Conservation (phyloP, 2,113 vertebrate species). For the Odocoileus hemionus region DNA sequence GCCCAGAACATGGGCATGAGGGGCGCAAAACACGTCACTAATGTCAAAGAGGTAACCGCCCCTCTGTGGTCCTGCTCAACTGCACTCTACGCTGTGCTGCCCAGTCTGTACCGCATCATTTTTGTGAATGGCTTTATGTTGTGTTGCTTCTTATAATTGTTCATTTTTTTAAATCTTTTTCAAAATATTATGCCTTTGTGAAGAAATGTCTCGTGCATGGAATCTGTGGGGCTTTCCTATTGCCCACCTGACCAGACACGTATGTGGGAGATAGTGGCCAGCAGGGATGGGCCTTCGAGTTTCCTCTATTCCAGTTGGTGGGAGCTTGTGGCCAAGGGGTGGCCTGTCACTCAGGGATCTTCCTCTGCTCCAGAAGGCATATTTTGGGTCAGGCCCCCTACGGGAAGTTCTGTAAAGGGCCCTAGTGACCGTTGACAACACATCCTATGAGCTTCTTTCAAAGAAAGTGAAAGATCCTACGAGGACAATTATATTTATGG, state of each 20-base stretch:
- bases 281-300: rapidly evolving
- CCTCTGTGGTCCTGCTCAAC: rapidly evolving
- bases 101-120: background rate
- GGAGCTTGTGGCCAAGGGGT: background rate
- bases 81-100: rapidly evolving
- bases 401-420: background rate
- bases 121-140: background rate
- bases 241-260: background rate
- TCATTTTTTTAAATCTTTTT: background rate
- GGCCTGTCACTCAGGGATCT: background rate
- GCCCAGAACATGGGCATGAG: background rate
- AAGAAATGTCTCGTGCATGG: background rate
- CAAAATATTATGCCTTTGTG: background rate
- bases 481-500: background rate
- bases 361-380: background rate
- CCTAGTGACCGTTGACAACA: background rate
- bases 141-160: background rate
- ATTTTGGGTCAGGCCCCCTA: background rate
- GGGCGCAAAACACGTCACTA: background rate
- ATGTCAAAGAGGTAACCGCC: background rate
- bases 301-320: background rate
- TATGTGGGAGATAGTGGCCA: rapidly evolving
- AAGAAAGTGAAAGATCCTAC: background rate
- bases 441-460: background rate
- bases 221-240: background rate